Evolutionary conservation across 2,888 invertebrate species (phyloP).

Genomic region (Drosophila monieri): DNA sequence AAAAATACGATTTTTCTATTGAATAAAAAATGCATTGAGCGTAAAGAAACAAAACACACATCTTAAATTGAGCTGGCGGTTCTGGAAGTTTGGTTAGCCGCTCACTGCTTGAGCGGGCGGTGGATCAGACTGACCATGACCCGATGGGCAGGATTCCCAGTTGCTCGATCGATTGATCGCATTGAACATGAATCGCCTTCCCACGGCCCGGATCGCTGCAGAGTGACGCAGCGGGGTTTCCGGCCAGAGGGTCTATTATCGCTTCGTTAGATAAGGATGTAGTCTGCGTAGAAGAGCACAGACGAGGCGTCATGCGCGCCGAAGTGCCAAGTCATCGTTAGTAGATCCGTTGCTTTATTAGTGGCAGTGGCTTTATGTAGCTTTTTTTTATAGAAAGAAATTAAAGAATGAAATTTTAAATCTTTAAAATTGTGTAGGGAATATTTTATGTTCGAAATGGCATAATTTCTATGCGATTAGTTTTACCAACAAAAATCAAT

Average conservation of each 20-base stretch:
- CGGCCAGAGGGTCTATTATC: background rate
- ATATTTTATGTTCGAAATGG: too few relatives aligned
- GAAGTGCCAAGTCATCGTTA: background rate
- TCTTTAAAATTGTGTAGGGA: background rate
- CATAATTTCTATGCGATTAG: too few relatives aligned
- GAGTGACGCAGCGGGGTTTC: constrained; percentile 12
- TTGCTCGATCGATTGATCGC: constrained; percentile 7
- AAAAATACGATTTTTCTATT: constrained; percentile 71
- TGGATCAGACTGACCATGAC: constrained; percentile 10
- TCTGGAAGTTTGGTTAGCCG: constrained; percentile 73
- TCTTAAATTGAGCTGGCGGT: constrained; percentile 71
- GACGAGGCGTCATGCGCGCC: constrained; percentile 22
- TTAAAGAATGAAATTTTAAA: background rate
- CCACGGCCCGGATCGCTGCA: constrained; percentile 17
- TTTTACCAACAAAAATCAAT: too few relatives aligned
- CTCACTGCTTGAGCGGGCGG: constrained; percentile 39
- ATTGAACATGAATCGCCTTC: background rate
- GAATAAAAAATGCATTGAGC: constrained; percentile 73
- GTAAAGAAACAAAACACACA: constrained; percentile 48
- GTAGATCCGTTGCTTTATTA: constrained; percentile 6
- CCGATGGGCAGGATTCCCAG: constrained; percentile 16
- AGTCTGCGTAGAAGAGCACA: background rate
- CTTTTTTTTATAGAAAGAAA: background rate
- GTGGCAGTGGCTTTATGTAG: background rate
- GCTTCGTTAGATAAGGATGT: constrained; percentile 15